Evolutionary conservation across 2,888 invertebrate genomes (phyloP).

Genomic region (Portevinia maculata): DNA sequence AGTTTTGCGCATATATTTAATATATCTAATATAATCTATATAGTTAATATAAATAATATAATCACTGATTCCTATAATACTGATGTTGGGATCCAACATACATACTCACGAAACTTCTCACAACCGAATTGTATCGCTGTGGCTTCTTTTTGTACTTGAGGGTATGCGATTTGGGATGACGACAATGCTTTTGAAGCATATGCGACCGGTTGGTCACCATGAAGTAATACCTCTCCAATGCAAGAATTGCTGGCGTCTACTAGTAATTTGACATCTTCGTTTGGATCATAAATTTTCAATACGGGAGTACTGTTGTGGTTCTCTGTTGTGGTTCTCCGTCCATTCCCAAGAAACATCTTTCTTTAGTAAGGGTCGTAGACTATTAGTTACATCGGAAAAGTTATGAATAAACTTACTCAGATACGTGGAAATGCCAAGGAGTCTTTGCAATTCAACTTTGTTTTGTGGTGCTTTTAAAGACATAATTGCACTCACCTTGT

Average conservation of each 20-base stretch:
- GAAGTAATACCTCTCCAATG: constrained; percentile 78
- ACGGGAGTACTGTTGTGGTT: constrained; percentile 68
- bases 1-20: too few species aligned
- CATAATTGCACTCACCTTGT: neutral
- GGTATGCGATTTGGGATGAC: constrained; percentile 64
- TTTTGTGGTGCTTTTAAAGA: constrained; percentile 4
- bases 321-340: constrained; percentile 40
- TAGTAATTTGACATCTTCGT: constrained; percentile 74
- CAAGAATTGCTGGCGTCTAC: constrained; percentile 69
- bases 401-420: constrained; percentile 48
- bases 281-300: constrained; percentile 76
- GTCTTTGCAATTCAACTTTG: neutral
- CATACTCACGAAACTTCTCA: constrained; percentile 23
- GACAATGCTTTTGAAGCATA: constrained; percentile 78
- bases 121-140: constrained; percentile 57
- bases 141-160: constrained; percentile 67
- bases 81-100: too few species aligned
- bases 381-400: constrained; percentile 49
- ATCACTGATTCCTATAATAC: too few species aligned
- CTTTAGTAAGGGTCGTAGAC: constrained; percentile 42
- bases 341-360: constrained; percentile 54
- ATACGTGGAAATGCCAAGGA: constrained; percentile 14
- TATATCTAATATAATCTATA: too few species aligned
- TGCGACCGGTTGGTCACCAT: constrained; percentile 78
- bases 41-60: too few species aligned